A percentile compares a stretch with the other conserved stretches of the same genome.
Evolutionary conservation across 2,113 vertebrate genomes (phyloP).

Genomic region (Panthera leo): DNA sequence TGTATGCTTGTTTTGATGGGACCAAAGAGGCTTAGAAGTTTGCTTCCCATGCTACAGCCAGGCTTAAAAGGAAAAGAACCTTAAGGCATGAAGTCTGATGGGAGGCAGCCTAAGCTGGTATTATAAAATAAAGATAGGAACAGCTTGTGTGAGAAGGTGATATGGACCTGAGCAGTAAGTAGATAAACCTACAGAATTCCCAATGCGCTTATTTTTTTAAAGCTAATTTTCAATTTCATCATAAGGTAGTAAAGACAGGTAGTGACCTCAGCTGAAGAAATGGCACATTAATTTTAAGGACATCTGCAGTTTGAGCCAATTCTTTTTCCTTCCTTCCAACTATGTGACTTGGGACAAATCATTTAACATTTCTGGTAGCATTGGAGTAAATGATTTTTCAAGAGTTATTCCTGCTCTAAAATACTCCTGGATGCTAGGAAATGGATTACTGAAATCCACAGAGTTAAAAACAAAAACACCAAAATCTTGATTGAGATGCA

Average conservation of each 20-base stretch:
- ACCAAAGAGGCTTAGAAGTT: not conserved
- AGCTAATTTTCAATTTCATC: not conserved
- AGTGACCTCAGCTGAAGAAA: not conserved
- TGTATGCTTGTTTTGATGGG: not conserved
- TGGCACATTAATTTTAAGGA: not conserved
- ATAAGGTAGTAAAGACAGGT: not conserved
- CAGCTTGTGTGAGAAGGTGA: not conserved
- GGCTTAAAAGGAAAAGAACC: not conserved
- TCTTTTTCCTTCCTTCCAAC: not conserved
- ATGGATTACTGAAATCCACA: not conserved
- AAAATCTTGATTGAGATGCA: constrained; percentile 47
- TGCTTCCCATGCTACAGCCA: not conserved
- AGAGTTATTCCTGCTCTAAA: not conserved
- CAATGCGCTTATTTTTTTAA: not conserved
- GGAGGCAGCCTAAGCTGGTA: not conserved
- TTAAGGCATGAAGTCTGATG: not conserved
- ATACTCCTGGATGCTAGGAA: constrained; percentile 34
- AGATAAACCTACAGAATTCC: not conserved
- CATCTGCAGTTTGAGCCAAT: not conserved
- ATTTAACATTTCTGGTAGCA: not conserved
- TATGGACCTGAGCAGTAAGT: not conserved
- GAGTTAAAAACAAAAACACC: constrained; percentile 20
- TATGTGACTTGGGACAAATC: not conserved
- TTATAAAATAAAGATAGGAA: not conserved
- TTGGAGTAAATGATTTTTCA: not conserved